Conservation (phyloP, 2,797 vertebrate species). For the Rhynchonycteris naso region DNA sequence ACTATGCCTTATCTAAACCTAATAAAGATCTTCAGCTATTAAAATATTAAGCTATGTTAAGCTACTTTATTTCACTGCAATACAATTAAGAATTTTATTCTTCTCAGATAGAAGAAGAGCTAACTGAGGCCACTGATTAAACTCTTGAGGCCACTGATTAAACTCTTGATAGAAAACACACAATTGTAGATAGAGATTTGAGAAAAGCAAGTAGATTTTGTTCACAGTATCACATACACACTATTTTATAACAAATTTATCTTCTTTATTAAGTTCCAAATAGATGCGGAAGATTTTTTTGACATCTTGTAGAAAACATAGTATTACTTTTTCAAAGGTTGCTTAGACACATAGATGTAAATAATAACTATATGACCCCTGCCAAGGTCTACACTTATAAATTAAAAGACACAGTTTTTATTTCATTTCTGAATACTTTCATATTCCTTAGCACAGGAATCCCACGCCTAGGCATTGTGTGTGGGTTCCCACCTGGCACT, state of each 20-base stretch:
- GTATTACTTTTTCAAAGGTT: neutral
- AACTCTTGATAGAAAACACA: constrained; percentile 15
- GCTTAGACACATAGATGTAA: neutral
- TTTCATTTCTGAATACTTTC: neutral
- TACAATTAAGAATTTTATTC: constrained; percentile 21
- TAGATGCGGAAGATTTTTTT: neutral
- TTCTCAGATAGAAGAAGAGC: neutral
- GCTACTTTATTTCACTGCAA: neutral
- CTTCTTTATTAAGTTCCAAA: constrained; percentile 3
- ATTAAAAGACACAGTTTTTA: neutral
- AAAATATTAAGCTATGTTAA: neutral
- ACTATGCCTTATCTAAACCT: neutral
- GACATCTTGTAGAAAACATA: neutral
- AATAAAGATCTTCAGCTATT: neutral
- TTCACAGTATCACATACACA: neutral
- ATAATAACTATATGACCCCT: neutral
- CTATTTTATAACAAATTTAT: neutral
- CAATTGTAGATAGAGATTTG: neutral
- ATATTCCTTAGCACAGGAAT: neutral
- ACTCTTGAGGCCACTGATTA: neutral
- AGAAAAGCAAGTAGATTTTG: constrained; percentile 19
- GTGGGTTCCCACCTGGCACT: neutral
- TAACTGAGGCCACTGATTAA: neutral
- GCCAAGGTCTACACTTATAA: neutral
- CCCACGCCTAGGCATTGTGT: neutral